Conservation (phyloP, 1,140 invertebrate species). For the Heterodera carotae region DNA sequence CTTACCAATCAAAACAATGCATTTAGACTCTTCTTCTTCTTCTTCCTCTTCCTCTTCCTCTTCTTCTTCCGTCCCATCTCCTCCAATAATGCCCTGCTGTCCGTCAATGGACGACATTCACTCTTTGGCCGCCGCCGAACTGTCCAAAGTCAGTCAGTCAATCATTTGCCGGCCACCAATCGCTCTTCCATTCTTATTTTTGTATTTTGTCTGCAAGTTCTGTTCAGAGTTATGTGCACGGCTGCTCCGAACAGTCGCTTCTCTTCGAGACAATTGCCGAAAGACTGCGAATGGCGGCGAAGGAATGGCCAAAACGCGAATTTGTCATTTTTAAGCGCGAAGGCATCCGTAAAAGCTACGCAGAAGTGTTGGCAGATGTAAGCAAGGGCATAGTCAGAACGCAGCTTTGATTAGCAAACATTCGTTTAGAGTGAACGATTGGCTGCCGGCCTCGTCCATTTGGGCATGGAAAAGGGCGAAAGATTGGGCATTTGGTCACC, state of each 20-base stretch:
- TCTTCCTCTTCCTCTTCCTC: not conserved
- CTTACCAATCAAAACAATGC: no score
- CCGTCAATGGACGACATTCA: no score
- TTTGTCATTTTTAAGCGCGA: conserved; percentile 62
- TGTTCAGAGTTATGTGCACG: conserved; percentile 57
- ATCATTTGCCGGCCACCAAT: conserved; percentile 18
- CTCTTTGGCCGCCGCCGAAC: no score
- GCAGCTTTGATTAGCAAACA: no score
- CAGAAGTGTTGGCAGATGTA: conserved; percentile 56
- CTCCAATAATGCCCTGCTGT: no score
- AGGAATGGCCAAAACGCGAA: conserved; percentile 56
- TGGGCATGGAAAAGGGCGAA: conserved; percentile 81
- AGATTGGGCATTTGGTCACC: conserved; percentile 84
- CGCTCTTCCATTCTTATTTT: not conserved
- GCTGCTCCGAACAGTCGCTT: conserved; percentile 51
- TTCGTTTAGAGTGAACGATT: conserved; percentile 74
- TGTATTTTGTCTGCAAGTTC: not conserved
- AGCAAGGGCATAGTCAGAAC: not conserved
- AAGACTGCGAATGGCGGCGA: conserved; percentile 51
- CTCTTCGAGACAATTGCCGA: conserved; percentile 61
- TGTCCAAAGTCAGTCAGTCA: no score
- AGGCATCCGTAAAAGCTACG: conserved; percentile 59
- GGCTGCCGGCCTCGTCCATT: conserved; percentile 76
- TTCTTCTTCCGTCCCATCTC: no score
- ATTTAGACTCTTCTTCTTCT: no score